Evolutionary conservation across 1,140 invertebrate genomes (phyloP).

Genomic region (Trichogramma pretiosum): DNA sequence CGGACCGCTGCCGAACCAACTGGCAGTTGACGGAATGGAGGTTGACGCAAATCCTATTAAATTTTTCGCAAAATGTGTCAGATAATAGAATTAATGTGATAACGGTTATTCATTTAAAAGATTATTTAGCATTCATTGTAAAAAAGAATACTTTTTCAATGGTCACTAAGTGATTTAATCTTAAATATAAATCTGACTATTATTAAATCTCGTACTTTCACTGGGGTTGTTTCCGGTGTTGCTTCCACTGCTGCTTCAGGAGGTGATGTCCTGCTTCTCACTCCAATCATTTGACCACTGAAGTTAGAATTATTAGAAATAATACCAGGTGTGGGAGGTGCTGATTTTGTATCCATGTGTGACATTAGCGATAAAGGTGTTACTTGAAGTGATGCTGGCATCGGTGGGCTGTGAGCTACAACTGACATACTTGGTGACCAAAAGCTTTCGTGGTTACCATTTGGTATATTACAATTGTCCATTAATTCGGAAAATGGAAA

Average conservation of each 20-base stretch:
- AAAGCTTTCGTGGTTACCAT: conserved; percentile 36
- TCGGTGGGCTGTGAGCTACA: conserved; percentile 34
- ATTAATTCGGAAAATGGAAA: conserved; percentile 4
- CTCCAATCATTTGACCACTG: too few relatives aligned
- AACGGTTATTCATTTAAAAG: too few relatives aligned
- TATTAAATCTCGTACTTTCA: too few relatives aligned
- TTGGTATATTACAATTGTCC: conserved; percentile 8
- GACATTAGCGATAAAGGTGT: conserved; percentile 5
- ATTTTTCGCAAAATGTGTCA: too few relatives aligned
- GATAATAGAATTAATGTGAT: too few relatives aligned
- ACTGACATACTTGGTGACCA: conserved; percentile 43
- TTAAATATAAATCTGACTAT: too few relatives aligned
- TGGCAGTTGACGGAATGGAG: conserved; percentile 37
- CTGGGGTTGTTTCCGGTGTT: conserved; percentile 77
- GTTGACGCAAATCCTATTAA: conserved; percentile 37
- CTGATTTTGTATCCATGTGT: conserved; percentile 31
- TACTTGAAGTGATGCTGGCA: conserved; percentile 21
- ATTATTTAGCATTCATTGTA: too few relatives aligned
- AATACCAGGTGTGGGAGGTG: conserved; percentile 34
- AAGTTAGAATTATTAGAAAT: background rate
- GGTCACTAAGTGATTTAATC: too few relatives aligned
- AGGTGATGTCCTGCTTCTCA: conserved; percentile 52
- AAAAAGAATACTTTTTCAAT: too few relatives aligned
- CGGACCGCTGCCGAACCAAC: conserved; percentile 55
- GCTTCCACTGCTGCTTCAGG: conserved; percentile 78